A percentile compares a stretch with the other conserved stretches of the same genome.
phyloP scores from a whole-genome alignment of 2,888 invertebrate species.

The Halictus ligatus region DNA sequence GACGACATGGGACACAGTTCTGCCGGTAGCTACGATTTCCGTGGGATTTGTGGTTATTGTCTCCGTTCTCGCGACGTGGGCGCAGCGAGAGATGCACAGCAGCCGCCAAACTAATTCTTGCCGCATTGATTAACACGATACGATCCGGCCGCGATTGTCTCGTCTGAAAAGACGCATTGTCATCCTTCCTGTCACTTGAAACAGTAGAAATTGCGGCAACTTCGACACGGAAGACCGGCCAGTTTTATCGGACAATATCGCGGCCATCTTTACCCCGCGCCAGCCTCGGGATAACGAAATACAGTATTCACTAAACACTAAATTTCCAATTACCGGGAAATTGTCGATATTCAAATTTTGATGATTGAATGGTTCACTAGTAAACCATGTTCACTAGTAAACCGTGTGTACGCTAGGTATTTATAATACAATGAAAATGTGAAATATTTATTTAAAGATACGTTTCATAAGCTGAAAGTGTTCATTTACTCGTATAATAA shows the following conservation, averaged over 20 bases:
- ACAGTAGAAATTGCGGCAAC: background rate
- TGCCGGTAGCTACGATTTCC: background rate
- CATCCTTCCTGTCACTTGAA: too few relatives aligned
- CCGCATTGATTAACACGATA: background rate
- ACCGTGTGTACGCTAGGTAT: too few relatives aligned
- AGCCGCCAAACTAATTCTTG: constrained; percentile 33
- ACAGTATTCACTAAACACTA: too few relatives aligned
- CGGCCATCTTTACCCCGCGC: constrained; percentile 17
- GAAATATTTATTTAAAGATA: too few relatives aligned
- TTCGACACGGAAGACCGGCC: background rate
- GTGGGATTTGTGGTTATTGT: constrained; percentile 13
- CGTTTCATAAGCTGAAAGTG: too few relatives aligned
- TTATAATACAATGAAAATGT: too few relatives aligned
- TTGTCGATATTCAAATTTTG: too few relatives aligned
- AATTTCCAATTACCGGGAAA: too few relatives aligned
- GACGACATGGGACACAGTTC: background rate
- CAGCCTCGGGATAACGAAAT: too few relatives aligned
- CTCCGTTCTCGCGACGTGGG: background rate
- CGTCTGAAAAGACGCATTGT: background rate
- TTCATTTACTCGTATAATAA: too few relatives aligned
- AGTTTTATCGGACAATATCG: constrained; percentile 37
- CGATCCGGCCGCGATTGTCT: constrained; percentile 8
- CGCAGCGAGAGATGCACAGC: background rate
- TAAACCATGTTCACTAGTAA: too few relatives aligned
- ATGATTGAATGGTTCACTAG: too few relatives aligned